Base-by-base conservation (phyloP, 2,888 invertebrate species). In the Drepana falcataria region DNA sequence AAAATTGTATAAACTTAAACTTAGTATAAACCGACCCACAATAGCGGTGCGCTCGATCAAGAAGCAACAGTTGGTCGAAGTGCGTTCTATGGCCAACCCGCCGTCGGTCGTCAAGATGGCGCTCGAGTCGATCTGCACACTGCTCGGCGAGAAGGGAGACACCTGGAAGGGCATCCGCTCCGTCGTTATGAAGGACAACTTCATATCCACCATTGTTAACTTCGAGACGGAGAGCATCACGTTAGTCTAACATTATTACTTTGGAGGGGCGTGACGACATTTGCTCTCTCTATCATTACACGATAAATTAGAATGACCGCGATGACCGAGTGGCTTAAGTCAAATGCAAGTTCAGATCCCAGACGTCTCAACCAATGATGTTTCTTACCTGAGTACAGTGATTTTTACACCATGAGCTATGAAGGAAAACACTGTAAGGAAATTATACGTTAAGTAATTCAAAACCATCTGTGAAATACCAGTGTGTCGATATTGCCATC, bases 121-220 rank as follows among this genome's bases (percentile, higher is more conserved):
- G 65, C 93, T 98, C 73, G 98, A 98, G 90, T 97, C 98, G 49
- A 97, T 98, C 77, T 98, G 98, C 91, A 94, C 97, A 62, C 93
- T 98, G 73, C 94, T 98, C 71, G 97, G 97, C 65, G 98, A 98
- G 87, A 95, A 94, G 72, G 96, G 96, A 57, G 94, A 94, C 81
- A 98, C 98, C 73, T 98, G 98, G 98, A 98, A 97, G 91, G 94
- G 96, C 68, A 97, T 97, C 88, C 95, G 96, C 59, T 94, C 96
- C 63, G 95, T 96, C 71, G 95, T 98, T 81, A 97, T 98, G 94
- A 95, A 96, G 92, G 98, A 98, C 89, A 97, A 97, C 93, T 98
- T 98, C 92, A 97, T 98, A 89, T 94, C 95, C 56, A 96, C 96
- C 69, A 97, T 98, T 87, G 96, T 98, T 91, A 97, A 97, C 93